A percentile compares a stretch with the other conserved stretches of the same genome.
phyloP scores from a whole-genome alignment of 2,797 vertebrate genomes.

The Bryconaethiops microstoma region DNA sequence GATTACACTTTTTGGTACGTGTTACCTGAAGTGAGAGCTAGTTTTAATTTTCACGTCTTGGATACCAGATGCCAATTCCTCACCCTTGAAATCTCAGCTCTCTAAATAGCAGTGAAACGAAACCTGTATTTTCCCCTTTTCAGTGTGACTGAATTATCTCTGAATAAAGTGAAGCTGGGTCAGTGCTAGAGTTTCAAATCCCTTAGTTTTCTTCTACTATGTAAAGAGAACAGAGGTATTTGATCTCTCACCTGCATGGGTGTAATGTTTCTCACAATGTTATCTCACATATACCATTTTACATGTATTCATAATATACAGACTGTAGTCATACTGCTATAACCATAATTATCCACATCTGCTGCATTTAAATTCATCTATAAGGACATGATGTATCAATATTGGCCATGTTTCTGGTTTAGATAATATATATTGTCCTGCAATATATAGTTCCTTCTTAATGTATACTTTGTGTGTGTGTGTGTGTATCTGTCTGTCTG shows the following conservation, averaged over 20 bases:
- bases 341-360: neutral
- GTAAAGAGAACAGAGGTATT: neutral
- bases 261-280: neutral
- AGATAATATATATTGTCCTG: neutral
- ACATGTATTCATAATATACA: neutral
- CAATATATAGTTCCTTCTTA: neutral
- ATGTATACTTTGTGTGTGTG: constrained; percentile 19
- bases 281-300: neutral
- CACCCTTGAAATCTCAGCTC: neutral
- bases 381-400: neutral
- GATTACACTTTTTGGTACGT: neutral
- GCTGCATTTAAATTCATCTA: neutral
- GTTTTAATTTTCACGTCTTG: neutral
- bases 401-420: neutral
- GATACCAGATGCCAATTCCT: neutral
- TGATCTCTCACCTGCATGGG: constrained; percentile 4
- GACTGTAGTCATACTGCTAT: neutral
- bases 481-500: no score
- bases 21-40: neutral
- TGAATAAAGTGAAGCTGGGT: neutral
- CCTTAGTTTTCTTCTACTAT: neutral
- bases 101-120: neutral
- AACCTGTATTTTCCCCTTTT: neutral
- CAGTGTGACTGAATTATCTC: neutral
- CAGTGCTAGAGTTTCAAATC: neutral